Evolutionary conservation across 2,797 vertebrate genomes (phyloP), one percentile per base, ranked within the genome.

Genomic region (Galaxias olidus): DNA sequence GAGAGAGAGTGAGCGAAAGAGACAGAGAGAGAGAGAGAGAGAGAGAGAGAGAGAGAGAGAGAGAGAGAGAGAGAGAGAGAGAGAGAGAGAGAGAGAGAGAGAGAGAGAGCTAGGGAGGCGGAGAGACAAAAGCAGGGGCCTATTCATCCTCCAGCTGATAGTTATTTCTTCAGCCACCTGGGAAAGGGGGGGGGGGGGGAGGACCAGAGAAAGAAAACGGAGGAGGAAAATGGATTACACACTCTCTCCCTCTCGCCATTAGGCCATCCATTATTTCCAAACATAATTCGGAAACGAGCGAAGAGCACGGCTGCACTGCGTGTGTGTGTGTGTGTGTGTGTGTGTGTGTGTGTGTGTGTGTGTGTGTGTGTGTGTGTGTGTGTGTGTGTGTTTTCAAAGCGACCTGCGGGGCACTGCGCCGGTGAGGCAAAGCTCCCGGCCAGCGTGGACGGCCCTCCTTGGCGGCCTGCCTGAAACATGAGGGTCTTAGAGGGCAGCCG

Each of bases 201-300:
- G 30, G 3, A 30, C 2, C 30, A 30, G 30, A 30, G 30, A 30
- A 30, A 56, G 52, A 30, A 55, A 50, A 18, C 6, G 48, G 42
- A 43, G 20, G 46, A 44, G 40, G 8, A 4, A 13, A 19, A 30
- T 73, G 68, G 50, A 78, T 80, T 85, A 81, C 78, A n/a, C n/a
- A n/a, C n/a, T n/a, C n/a, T n/a, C n/a, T n/a, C n/a, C 76, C 65
- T 76, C 73, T 78, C 78, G 81, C 68, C 75, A 85, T 85, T 86
- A 87, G 78, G 72, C 72, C 74, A 6, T 30, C 70, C 75, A 88
- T 87, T 88, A 84, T 84, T 78, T n/a, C 49, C 15, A 60, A 77
- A 77, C 72, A 81, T 86, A 65, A 82, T 84, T 85, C 84, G 73
- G 78, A 82, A 86, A 84, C 75, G 69, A 78, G 66, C 46, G 18